A percentile compares a stretch with the other conserved stretches of the same genome.
These are phyloP conservation scores for Rana temporaria DNA, from an alignment of 2,113 vertebrate genomes.

Conservation along the genomic window DNA sequence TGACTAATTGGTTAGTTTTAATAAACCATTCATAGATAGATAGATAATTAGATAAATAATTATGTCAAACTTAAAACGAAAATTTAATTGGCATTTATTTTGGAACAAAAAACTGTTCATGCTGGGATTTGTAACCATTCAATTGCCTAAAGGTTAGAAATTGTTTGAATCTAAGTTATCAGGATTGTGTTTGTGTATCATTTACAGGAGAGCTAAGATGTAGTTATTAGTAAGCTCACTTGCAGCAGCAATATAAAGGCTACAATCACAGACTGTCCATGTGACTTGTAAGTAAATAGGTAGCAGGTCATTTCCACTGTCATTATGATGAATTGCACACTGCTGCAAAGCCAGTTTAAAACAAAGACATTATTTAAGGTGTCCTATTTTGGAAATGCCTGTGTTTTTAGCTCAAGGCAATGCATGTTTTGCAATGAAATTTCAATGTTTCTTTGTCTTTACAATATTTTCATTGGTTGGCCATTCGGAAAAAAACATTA, in stretches of 20 bases:
- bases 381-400: not conserved
- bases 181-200: no score
- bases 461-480: not conserved
- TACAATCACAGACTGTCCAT: not conserved
- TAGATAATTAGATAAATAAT: no score
- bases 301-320: slow-evolving; percentile 25
- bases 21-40: no score
- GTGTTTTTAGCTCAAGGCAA: not conserved
- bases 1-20: no score
- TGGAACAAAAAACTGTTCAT: no score
- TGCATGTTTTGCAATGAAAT: not conserved
- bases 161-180: no score
- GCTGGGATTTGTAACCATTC: no score
- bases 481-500: no score
- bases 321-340: slow-evolving; percentile 8
- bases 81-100: no score
- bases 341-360: slow-evolving; percentile 12
- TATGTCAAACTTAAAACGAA: no score
- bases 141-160: no score
- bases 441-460: not conserved
- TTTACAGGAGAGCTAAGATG: not conserved
- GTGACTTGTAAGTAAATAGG: slow-evolving; percentile 12
- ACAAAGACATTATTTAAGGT: slow-evolving; percentile 1
- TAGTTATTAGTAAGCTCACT: not conserved
- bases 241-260: not conserved